phyloP scores from a whole-genome alignment of 2,797 vertebrate genomes.

The Dendrocincla tyrannina region DNA sequence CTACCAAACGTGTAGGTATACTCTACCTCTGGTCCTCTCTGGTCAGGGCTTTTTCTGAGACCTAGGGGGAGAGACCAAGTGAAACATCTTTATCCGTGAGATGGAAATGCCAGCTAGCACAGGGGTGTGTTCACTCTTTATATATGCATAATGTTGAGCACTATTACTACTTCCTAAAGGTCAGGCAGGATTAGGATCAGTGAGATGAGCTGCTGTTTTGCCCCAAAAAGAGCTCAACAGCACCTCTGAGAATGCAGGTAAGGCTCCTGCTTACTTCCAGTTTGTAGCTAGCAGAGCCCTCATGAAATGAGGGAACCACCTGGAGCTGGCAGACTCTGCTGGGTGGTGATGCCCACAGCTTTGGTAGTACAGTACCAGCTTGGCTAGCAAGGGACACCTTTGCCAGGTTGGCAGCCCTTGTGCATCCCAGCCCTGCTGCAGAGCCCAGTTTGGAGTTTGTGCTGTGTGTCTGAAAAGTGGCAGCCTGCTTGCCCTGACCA shows the following conservation, averaged over 20 bases:
- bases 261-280: not conserved
- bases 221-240: not conserved
- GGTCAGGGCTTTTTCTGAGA: not conserved
- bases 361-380: not conserved
- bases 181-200: not conserved
- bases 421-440: not conserved
- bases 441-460: fast-evolving
- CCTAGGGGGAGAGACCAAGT: fast-evolving
- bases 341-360: not conserved
- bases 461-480: not conserved
- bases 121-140: not conserved
- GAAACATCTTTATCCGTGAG: not conserved
- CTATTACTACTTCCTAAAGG: not conserved
- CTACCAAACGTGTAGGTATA: fast-evolving
- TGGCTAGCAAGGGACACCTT: fast-evolving
- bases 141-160: not conserved
- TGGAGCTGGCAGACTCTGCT: not conserved
- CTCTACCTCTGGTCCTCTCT: too few species aligned
- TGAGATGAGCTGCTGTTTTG: not conserved
- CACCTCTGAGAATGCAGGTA: fast-evolving
- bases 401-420: not conserved
- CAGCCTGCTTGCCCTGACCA: constrained; percentile 77
- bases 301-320: not conserved
- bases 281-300: fast-evolving
- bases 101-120: not conserved